Conservation (phyloP, 2,888 invertebrate genomes). For the Stegana nigrithorax region DNA sequence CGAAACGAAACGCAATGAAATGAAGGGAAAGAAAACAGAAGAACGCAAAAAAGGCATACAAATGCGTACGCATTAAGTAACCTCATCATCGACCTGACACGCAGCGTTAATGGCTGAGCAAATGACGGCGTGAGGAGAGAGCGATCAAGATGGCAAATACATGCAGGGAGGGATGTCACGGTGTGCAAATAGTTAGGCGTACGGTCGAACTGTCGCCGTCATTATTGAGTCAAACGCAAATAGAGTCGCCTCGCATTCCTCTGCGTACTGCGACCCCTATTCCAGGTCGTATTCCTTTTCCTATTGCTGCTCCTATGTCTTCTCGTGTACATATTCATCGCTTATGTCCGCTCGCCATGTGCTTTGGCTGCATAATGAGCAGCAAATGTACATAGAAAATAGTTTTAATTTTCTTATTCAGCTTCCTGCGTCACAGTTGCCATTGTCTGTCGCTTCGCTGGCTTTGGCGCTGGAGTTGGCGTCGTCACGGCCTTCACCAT, state of each 20-base stretch:
- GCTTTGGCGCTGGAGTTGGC: too few species aligned
- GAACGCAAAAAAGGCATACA: background rate
- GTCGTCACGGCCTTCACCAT: conserved; percentile 1
- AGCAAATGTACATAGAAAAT: conserved; percentile 16
- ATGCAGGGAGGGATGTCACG: too few species aligned
- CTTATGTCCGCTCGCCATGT: background rate
- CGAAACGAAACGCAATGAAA: background rate
- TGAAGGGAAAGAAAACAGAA: background rate
- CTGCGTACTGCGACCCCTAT: too few species aligned
- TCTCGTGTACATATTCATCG: too few species aligned
- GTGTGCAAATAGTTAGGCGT: too few species aligned
- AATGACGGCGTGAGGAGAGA: background rate
- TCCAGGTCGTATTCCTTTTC: too few species aligned
- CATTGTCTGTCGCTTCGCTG: background rate
- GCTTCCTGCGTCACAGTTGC: background rate
- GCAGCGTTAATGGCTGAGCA: conserved; percentile 30
- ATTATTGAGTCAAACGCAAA: too few species aligned
- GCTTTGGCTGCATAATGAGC: conserved; percentile 12
- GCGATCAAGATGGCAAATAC: too few species aligned
- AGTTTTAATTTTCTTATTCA: conserved; percentile 19
- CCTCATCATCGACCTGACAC: conserved; percentile 57
- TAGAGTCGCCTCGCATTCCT: too few species aligned
- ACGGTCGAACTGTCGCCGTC: too few species aligned
- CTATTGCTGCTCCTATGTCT: too few species aligned
- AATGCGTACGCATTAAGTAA: conserved; percentile 53